Evolutionary conservation across 1,140 invertebrate genomes (phyloP).

Genomic region (Steinernema khuongi): DNA sequence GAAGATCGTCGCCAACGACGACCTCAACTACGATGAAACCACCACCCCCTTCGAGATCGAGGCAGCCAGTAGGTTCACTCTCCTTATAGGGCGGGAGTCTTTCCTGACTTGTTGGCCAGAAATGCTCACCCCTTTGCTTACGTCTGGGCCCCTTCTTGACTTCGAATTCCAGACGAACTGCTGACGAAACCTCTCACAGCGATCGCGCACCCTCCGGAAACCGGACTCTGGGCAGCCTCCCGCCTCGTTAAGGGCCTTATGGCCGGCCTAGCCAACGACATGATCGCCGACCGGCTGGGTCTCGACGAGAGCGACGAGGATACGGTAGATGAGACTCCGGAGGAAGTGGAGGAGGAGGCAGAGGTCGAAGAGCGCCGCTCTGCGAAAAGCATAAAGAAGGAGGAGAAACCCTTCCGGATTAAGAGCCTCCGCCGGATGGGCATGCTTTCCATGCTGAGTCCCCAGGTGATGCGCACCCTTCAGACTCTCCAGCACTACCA

Average conservation of each 20-base stretch:
- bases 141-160: too few species aligned
- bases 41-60: conserved; percentile 50
- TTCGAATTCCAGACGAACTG: neutral
- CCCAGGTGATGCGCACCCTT: neutral
- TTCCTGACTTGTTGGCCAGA: neutral
- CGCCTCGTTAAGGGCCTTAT: neutral
- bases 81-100: too few species aligned
- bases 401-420: neutral
- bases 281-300: neutral
- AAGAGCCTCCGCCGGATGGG: neutral
- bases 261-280: neutral
- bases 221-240: neutral
- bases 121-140: too few species aligned
- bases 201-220: conserved; percentile 3
- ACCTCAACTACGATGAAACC: conserved; percentile 45
- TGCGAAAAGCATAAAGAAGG: neutral
- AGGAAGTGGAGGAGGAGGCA: neutral
- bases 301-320: conserved; percentile 7
- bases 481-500: conserved; percentile 8
- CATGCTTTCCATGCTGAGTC: neutral
- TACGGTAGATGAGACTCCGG: neutral
- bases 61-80: conserved; percentile 42
- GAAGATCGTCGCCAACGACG: conserved; percentile 42
- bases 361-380: neutral
- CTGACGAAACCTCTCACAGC: neutral